Evolutionary conservation across 1,140 invertebrate species (phyloP), one percentile per base, ranked within the genome.

Genomic region (Tetragnatha versicolor): DNA sequence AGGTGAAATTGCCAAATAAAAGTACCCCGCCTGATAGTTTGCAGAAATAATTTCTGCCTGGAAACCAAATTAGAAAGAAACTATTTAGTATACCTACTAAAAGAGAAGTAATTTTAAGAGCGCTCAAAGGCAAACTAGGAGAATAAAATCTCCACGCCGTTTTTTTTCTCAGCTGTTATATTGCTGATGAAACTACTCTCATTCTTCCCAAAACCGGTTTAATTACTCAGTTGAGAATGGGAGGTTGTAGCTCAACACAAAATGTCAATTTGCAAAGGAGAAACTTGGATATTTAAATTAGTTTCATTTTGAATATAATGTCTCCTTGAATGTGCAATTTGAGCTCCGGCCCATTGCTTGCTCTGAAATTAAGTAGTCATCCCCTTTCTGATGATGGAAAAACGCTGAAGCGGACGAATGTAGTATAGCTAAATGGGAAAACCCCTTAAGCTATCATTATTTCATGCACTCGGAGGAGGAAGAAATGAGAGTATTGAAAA

Each of bases 241-340:
- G n/a, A n/a, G 29, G 53, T 17, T 31, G 53, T 58, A 58, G 53
- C 65, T 49, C 25, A 49, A 68, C 65, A 35, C 42, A 70, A 53
- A 70, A 70, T 37, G 49, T 47, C 68, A 55, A 70, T 70, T 70
- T 70, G 37, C 20, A 70, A 66, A 55, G 55, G 49, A 39, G 47
- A 68, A n/a, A 25, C 68, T 42, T 39, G 39, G 68, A 70, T 70
- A 70, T 70, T 70, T 70, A 70, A 70, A 70, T 70, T 70, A 70
- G 68, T 55, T 55, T 70, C 68, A 39, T 70, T 70, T 55, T 55
- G 14, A 55, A 51, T 70, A 53, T 70, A 70, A 70, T 70, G 22
- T 27, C 25, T 55, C 33, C 31, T 70, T 70, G 31, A 70, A 55
- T 55, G 33, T 55, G 47, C 47, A 70, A 55, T 70, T 70, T 55